These are phyloP conservation scores for Clarias fuscus DNA, from an alignment of 2,797 vertebrate species.

Conservation along the genomic window DNA sequence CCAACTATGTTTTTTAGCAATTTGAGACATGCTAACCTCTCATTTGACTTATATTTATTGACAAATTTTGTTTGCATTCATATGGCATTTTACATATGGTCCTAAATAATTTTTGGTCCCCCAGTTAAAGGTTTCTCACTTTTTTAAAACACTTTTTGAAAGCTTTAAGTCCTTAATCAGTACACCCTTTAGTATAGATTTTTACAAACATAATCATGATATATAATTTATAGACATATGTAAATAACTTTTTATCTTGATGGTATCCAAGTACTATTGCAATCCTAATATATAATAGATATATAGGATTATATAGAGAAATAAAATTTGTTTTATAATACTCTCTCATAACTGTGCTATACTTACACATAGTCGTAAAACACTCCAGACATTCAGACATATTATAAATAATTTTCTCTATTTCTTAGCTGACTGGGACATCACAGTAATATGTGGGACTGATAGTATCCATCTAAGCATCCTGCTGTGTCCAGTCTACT, in stretches of 20 bases:
- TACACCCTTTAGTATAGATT: not conserved
- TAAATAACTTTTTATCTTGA: too few relatives aligned
- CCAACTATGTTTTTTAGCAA: not conserved
- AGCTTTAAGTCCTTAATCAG: not conserved
- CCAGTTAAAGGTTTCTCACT: not conserved
- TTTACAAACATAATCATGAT: not conserved
- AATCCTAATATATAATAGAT: too few relatives aligned
- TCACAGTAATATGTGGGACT: conserved; percentile 69
- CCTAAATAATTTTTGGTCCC: not conserved
- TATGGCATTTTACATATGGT: not conserved
- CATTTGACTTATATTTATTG: not conserved
- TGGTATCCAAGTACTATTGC: too few relatives aligned
- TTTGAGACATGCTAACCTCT: not conserved
- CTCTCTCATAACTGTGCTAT: too few relatives aligned
- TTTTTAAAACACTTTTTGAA: not conserved
- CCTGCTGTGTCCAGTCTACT: conserved; percentile 73
- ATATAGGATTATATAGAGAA: too few relatives aligned
- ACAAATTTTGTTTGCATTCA: not conserved
- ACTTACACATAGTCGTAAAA: not conserved
- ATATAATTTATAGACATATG: too few relatives aligned
- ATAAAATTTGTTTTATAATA: too few relatives aligned
- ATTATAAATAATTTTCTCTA: not conserved
- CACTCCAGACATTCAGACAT: not conserved
- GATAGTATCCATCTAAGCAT: conserved; percentile 67
- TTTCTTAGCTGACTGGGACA: conserved; percentile 67